These are phyloP conservation scores for Cichlasoma orientale DNA, from an alignment of 2,797 vertebrate species.

Conservation along the genomic window DNA sequence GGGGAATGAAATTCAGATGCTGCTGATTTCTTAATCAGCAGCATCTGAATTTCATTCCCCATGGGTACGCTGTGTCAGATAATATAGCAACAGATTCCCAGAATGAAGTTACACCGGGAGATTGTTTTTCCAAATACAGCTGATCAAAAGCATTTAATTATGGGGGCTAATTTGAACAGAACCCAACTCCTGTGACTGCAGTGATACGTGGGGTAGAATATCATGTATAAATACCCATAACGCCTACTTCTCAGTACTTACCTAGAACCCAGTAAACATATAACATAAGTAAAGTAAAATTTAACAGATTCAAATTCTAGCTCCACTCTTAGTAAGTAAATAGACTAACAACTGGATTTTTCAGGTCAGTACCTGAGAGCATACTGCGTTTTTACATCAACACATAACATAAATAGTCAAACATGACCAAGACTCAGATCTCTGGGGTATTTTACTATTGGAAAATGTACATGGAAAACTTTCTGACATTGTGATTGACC, in stretches of 20 bases:
- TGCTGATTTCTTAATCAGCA: background rate
- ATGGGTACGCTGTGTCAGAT: slow-evolving; percentile 9
- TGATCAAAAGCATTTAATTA: slow-evolving; percentile 19
- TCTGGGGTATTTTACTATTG: too few relatives aligned
- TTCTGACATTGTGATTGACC: too few relatives aligned
- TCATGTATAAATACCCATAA: background rate
- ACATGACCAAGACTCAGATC: too few relatives aligned
- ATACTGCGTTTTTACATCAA: too few relatives aligned
- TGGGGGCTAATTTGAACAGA: slow-evolving; percentile 3
- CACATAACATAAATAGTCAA: too few relatives aligned
- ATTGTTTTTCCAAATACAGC: slow-evolving; percentile 12
- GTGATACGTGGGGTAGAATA: background rate
- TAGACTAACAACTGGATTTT: too few relatives aligned
- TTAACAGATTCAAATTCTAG: too few relatives aligned
- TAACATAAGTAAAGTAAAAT: background rate
- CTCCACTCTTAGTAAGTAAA: too few relatives aligned
- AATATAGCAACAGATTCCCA: background rate
- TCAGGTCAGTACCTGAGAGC: too few relatives aligned
- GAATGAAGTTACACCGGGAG: slow-evolving; percentile 13
- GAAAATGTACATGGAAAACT: too few relatives aligned
- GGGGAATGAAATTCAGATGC: too few relatives aligned
- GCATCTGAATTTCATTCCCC: slow-evolving; percentile 17
- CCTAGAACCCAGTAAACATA: background rate
- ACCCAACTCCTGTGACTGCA: background rate
- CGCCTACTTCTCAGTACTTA: background rate